Evolutionary conservation across 2,888 invertebrate genomes (phyloP), one percentile per base, ranked within the genome.

Genomic region (Lycophotia porphyrea): DNA sequence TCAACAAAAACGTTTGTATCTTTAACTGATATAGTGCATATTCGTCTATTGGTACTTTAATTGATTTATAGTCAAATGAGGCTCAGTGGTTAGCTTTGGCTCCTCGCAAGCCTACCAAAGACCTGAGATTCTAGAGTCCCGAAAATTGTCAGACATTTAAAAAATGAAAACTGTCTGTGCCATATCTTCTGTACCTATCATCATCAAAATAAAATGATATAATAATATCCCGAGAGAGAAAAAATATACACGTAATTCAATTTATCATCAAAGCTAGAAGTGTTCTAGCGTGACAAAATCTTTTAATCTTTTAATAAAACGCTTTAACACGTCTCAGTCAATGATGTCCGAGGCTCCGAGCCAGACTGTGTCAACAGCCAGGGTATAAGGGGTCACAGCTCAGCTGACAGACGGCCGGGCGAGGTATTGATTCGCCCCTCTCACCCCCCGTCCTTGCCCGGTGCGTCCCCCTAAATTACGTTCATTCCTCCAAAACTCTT

Each of bases 381-480:
- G 74, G 74, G 63, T 69, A 76, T 52, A 60, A 68, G 76, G 76
- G 77, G 86, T 84, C 84, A 81, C 80, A 81, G 76, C 86, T 84
- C 90, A 89, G 89, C 89, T 90, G 89, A 87, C 83, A 58, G 78
- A 61, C 79, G 76, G 81, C 80, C 86, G 80, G 75, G 84, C 81
- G 77, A 76, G 65, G 67, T 88, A 90, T 90, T 83, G 90, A 90
- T 90, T 88, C 74, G 71, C 70, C 80, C 80, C 39, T 39, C 63
- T 63, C 63, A 39, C n/a, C 76, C 81, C 81, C 78, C 74, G 31
- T 71, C 72, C 74, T 47, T 49, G 68, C 75, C 68, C 61, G 55
- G n/a, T 42, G 66, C 68, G 66, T 61, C 71, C 69, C 85, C 78
- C 68, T 52, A 85, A 78, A 78, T 74, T 71, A 58, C 63, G 36